A percentile compares a stretch with the other conserved stretches of the same genome.
Evolutionary conservation across 2,113 vertebrate species (phyloP).

Genomic region (Suricata suricatta): DNA sequence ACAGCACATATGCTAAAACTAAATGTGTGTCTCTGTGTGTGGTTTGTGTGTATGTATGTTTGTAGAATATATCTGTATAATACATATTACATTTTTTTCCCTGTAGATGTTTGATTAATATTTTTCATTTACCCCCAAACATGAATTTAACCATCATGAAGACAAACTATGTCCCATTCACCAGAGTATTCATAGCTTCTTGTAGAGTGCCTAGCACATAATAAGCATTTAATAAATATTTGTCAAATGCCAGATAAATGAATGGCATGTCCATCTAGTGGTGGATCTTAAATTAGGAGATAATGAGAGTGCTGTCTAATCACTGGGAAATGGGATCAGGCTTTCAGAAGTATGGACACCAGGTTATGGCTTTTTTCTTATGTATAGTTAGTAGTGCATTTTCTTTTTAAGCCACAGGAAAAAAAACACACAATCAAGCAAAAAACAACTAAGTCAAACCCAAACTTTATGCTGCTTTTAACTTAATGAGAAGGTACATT

Average conservation of each 20-base stretch:
- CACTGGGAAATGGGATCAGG: not conserved
- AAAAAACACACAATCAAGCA: not conserved
- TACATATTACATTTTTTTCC: not conserved
- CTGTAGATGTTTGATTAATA: not conserved
- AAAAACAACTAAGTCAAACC: not conserved
- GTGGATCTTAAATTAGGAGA: not conserved
- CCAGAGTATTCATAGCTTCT: not conserved
- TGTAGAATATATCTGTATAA: not conserved
- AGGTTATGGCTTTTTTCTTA: not conserved
- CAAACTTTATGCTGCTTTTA: not conserved
- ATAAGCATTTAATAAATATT: not conserved
- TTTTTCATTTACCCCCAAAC: not conserved
- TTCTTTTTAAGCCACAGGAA: not conserved
- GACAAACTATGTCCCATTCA: not conserved
- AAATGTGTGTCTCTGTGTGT: not conserved
- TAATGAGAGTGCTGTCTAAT: not conserved
- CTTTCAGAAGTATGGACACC: not conserved
- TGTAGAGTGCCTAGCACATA: not conserved
- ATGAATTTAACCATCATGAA: not conserved
- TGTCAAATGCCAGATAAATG: not conserved
- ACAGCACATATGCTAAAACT: too few species aligned
- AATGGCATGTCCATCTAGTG: not conserved
- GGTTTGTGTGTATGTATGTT: not conserved
- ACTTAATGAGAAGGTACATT: not conserved
- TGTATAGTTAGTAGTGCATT: not conserved